Base-by-base conservation (phyloP, 2,888 invertebrate species). In the Cephus rjabovi region DNA sequence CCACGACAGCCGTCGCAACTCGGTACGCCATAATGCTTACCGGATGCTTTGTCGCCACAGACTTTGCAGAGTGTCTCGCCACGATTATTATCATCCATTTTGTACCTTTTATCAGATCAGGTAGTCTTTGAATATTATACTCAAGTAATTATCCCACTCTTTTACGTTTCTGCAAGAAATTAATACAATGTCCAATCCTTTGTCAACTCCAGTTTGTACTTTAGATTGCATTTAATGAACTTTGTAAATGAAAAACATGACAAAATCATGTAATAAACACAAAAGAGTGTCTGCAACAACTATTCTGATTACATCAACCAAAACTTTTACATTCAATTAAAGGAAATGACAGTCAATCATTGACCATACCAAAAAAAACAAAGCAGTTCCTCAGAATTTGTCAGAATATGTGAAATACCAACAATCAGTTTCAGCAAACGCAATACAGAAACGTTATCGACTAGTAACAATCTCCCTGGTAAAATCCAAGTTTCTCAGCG, bases 1-100 rank as follows among this genome's bases (percentile, higher is more conserved):
- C 98, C 98, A 76, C 98, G 93, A 90, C 98, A 98, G 68, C 96
- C 96, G 90, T 96, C 96, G 91, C 97, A 98, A 75, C 96, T 96
- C 0, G 97, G 95, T 9, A 97, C 97, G 0, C 98, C 98, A 91
- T 98, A 98, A 92, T 98, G 98, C 89, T 97, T 97, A 15, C 97
- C 97, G 70, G 94, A 94, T 12, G 96, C 95, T 90, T 95, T 95
- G 93, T 98, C 98, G 0, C 98, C 98, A 90, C 98, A 98, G 23
- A 98, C 97, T 80, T 96, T 95, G 90, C 98, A 98, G 77, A 96
- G 91, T 33, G 92, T 92, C 87, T 94, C 94, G 30, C 91, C 89
- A 34, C 91, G 90, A 40, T 89, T 89, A 80, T 88, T 88, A 12
- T 90, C 90, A 79, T 89, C 90, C 89, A 93, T 93, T 74, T 90